A percentile compares a stretch with the other conserved stretches of the same genome.
These are phyloP conservation scores for Neofelis nebulosa DNA, from an alignment of 2,113 vertebrate species.

Conservation along the genomic window DNA sequence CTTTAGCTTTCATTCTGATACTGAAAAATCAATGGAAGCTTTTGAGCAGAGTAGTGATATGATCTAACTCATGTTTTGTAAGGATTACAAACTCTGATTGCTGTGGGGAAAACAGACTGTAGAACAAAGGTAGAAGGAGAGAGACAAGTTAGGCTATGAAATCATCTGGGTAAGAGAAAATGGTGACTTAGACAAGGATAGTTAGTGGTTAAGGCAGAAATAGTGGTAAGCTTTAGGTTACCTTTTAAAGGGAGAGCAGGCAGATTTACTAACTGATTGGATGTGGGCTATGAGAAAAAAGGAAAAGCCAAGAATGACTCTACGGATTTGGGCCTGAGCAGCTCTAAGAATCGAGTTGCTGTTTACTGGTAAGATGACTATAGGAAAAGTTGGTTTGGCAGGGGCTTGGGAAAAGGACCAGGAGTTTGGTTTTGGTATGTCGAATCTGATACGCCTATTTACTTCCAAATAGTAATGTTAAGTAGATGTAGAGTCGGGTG, in stretches of 20 bases:
- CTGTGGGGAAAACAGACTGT: background rate
- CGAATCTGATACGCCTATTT: constrained; percentile 18
- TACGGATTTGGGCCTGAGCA: background rate
- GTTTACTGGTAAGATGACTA: constrained; percentile 35
- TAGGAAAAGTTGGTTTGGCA: background rate
- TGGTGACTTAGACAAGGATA: background rate
- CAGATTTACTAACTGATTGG: background rate
- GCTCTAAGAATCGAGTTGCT: background rate
- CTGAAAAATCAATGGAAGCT: background rate
- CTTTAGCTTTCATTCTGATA: background rate
- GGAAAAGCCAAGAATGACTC: background rate
- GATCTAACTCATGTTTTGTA: background rate
- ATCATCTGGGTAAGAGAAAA: background rate
- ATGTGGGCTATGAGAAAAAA: background rate
- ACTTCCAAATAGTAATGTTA: background rate
- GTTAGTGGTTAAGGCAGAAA: background rate
- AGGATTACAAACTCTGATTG: background rate
- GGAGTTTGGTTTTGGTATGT: background rate
- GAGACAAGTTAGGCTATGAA: background rate
- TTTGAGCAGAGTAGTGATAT: background rate
- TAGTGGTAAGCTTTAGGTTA: background rate
- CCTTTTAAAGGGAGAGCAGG: background rate
- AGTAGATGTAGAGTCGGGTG: background rate
- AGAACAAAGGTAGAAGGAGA: background rate
- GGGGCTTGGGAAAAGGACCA: background rate